Evolutionary conservation across 2,888 invertebrate species (phyloP), one percentile per base, ranked within the genome.

Genomic region (Drosophila paracracens): DNA sequence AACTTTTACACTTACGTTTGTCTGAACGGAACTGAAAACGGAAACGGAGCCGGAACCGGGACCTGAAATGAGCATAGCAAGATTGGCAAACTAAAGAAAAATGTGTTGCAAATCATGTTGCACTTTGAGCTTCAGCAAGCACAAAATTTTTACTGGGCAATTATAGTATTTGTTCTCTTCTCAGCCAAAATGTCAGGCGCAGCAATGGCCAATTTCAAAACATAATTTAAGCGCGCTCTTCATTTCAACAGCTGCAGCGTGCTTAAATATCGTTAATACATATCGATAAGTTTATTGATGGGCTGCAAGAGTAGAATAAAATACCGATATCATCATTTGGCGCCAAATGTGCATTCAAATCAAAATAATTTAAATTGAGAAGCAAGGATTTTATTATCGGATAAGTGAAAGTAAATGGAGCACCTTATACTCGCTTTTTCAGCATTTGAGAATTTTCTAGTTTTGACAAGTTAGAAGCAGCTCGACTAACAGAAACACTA

Each of bases 1-100:
- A 50, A 31, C n/a, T 65, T 62, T 40, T n/a, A 31, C 21, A 18
- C 11, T 40, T 40, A 4, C 16, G 11, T 43, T 40, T 43, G 51
- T 13, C 51, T 13, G 27, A 18, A 33, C 35, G 40, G 56, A 57
- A 21, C 5, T 29, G 29, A 29, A 40, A 57, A 56, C 8, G 56
- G 29, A n/a, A 16, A 8, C 25, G 46, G 21, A 7, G 4, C 43
- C 11, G n/a, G 43, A 21, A 21, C 7, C 8, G 16, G 16, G 46
- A 25, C 16, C 46, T 25, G 8, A 25, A 46, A 25, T 46, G 46
- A 8, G 25, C 46, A 25, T 16, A 16, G 46, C 25, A 46, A 46
- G 8, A 16, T 25, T n/a, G 43, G n/a, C 11, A 11, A 25, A 8
- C 6, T 1, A 40, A 18, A 16, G 29, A 48, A 58, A 46, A 35